These are phyloP conservation scores for Dicerorhinus sumatrensis DNA, from an alignment of 2,113 vertebrate species.

Conservation along the genomic window DNA sequence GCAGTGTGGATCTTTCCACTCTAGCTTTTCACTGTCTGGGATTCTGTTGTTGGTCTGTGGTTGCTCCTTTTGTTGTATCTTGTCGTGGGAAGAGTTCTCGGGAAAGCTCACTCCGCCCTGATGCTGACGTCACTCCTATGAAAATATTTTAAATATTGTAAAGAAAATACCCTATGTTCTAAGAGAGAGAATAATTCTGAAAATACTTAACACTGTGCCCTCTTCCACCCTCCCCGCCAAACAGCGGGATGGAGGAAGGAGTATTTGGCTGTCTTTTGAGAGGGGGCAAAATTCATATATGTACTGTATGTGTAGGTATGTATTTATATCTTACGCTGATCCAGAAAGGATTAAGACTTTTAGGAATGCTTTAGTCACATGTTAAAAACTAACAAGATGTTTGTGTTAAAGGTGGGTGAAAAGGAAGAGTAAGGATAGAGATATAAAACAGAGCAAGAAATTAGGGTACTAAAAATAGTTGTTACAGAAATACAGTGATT, in stretches of 20 bases:
- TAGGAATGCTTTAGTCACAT: not conserved
- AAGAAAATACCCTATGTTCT: not conserved
- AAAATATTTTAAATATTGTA: not conserved
- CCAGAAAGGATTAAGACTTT: not conserved
- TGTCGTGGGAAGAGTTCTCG: too few species aligned
- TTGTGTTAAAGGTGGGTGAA: not conserved
- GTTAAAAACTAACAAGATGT: constrained; percentile 4
- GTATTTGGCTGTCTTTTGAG: not conserved
- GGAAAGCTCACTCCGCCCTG: too few species aligned
- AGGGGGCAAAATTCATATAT: not conserved
- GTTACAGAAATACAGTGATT: not conserved
- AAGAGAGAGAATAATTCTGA: not conserved
- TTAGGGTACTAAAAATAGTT: not conserved
- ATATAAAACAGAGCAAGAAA: not conserved
- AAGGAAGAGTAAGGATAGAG: not conserved
- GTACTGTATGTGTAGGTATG: not conserved
- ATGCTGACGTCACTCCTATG: too few species aligned
- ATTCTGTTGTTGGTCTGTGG: too few species aligned
- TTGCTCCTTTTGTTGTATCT: too few species aligned
- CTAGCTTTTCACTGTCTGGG: too few species aligned
- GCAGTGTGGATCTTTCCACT: too few species aligned
- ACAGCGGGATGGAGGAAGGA: not conserved
- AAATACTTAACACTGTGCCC: not conserved
- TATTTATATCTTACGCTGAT: not conserved
- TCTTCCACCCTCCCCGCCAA: not conserved